Percentiles rank a stretch among this genome's conserved stretches.
These are phyloP conservation scores for Aspidiotus rigidus DNA, from an alignment of 2,888 invertebrate genomes.

Conservation along the genomic window DNA sequence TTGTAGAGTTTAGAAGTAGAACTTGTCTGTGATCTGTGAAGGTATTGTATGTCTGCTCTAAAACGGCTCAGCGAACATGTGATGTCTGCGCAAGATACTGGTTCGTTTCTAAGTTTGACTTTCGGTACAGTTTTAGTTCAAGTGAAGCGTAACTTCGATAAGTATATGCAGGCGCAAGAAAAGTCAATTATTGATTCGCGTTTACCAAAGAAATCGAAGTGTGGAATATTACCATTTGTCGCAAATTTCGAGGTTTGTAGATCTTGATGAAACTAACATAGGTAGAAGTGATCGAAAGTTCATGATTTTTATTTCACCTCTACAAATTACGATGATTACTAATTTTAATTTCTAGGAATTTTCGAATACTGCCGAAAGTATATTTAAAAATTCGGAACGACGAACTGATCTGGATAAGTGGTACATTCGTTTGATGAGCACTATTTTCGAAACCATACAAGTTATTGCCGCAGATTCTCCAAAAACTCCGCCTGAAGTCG, in stretches of 20 bases:
- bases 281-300: background rate
- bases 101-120: constrained; percentile 77
- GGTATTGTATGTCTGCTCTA: constrained; percentile 87
- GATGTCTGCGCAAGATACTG: constrained; percentile 76
- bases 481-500: constrained; percentile 85
- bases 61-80: constrained; percentile 88
- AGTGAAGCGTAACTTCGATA: constrained; percentile 83
- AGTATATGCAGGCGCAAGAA: constrained; percentile 74
- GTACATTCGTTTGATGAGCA: constrained; percentile 69
- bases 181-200: constrained; percentile 70
- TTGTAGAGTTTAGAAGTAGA: background rate
- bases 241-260: constrained; percentile 65
- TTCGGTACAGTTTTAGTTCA: constrained; percentile 78
- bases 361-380: constrained; percentile 73
- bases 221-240: constrained; percentile 82
- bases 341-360: constrained; percentile 51
- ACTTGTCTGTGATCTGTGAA: constrained; percentile 42
- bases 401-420: constrained; percentile 87
- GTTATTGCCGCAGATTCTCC: constrained; percentile 71
- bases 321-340: background rate
- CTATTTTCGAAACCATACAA: constrained; percentile 73
- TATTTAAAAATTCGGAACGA: constrained; percentile 76
- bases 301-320: background rate
- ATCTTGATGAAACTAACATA: background rate
- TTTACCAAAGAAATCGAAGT: constrained; percentile 64